phyloP scores from a whole-genome alignment of 1,140 invertebrate species.

The Drosophila watanabei region DNA sequence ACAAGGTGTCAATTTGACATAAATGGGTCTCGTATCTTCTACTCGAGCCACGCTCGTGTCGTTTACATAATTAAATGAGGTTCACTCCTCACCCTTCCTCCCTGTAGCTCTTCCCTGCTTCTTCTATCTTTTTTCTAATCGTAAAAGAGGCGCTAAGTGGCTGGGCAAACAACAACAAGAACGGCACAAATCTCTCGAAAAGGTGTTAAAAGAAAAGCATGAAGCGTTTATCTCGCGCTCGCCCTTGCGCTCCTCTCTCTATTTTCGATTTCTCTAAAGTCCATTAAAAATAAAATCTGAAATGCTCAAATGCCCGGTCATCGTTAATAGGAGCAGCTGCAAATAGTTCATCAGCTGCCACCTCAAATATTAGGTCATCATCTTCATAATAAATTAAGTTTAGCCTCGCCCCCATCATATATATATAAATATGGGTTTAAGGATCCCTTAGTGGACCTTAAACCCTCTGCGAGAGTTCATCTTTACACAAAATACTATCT shows the following conservation, averaged over 20 bases:
- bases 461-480: conserved; percentile 46
- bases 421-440: conserved; percentile 14
- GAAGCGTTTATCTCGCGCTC: conserved; percentile 68
- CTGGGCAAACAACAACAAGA: conserved; percentile 65
- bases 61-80: conserved; percentile 82
- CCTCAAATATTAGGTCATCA: conserved; percentile 15
- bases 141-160: conserved; percentile 79
- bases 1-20: conserved; percentile 82
- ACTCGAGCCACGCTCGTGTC: conserved; percentile 41
- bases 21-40: conserved; percentile 67
- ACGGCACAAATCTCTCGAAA: conserved; percentile 81
- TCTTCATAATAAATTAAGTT: conserved; percentile 55
- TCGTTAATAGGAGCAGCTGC: conserved; percentile 59
- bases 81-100: conserved; percentile 2
- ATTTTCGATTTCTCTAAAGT: conserved; percentile 45
- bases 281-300: conserved; percentile 64
- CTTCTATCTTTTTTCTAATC: conserved; percentile 61
- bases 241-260: conserved; percentile 46
- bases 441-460: conserved; percentile 38
- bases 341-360: conserved; percentile 62
- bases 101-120: too few species aligned
- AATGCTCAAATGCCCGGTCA: conserved; percentile 23
- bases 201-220: conserved; percentile 83
- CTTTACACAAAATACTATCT: not conserved
- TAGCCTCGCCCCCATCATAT: conserved; percentile 30